Conservation (phyloP, 2,113 vertebrate genomes). For the Catharus fuscescens region DNA sequence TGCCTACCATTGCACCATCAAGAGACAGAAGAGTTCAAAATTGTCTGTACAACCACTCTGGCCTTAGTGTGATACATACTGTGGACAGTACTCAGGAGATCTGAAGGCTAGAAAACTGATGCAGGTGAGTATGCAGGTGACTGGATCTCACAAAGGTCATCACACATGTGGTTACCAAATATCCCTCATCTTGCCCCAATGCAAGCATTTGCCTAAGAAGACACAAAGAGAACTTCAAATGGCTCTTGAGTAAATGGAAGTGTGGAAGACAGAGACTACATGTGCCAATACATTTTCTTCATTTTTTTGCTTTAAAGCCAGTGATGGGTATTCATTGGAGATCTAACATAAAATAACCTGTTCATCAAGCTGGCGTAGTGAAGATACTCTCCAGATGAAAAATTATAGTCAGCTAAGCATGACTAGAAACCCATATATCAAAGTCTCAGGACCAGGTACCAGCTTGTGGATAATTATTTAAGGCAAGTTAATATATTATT, state of each 20-base stretch:
- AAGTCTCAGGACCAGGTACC: neutral
- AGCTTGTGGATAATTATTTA: slow-evolving; percentile 8
- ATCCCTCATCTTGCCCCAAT: neutral
- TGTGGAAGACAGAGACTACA: neutral
- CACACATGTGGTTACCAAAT: neutral
- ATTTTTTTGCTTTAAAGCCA: slow-evolving; percentile 14
- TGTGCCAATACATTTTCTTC: neutral
- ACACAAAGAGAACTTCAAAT: slow-evolving; percentile 5
- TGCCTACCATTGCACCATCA: neutral
- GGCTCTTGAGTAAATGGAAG: neutral
- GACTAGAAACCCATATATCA: slow-evolving; percentile 12
- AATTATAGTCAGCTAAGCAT: slow-evolving; percentile 1
- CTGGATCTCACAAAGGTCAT: neutral
- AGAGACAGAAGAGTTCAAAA: neutral
- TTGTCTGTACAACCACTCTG: neutral
- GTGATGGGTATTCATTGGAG: neutral
- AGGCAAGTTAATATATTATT: slow-evolving; percentile 23
- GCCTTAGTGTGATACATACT: neutral
- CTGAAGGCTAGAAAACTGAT: neutral
- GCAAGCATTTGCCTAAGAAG: neutral
- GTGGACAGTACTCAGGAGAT: neutral
- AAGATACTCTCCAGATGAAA: slow-evolving; percentile 30
- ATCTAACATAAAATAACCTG: slow-evolving; percentile 17
- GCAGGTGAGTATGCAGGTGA: neutral
- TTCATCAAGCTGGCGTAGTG: neutral